These are phyloP conservation scores for Aegotheles bennettii DNA, from an alignment of 2,113 vertebrate species.

Conservation along the genomic window DNA sequence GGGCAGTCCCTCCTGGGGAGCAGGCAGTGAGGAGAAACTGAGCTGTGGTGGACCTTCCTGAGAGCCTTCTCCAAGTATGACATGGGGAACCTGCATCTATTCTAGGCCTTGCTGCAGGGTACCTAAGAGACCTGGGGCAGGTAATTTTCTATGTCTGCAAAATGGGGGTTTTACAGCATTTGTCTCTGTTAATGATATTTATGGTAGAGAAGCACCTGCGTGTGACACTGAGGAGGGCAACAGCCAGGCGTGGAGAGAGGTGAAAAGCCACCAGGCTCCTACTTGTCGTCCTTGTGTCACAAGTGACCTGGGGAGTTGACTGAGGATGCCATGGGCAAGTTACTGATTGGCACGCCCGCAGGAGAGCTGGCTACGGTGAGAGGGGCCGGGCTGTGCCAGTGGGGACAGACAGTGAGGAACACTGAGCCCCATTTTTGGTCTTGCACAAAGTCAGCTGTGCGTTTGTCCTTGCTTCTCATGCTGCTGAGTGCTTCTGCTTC, in stretches of 20 bases:
- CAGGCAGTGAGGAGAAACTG: not conserved
- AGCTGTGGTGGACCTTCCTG: not conserved
- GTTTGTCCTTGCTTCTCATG: rapidly evolving
- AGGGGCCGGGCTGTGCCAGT: rapidly evolving
- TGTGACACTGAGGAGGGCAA: not conserved
- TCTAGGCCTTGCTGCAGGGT: not conserved
- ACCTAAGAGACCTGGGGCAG: not conserved
- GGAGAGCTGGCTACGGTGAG: rapidly evolving
- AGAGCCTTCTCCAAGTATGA: rapidly evolving
- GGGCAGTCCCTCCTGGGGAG: not conserved
- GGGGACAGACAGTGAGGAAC: rapidly evolving
- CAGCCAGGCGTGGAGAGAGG: not conserved
- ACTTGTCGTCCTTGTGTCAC: not conserved
- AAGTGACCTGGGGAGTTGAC: not conserved
- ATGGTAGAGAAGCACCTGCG: not conserved
- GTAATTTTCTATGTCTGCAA: not conserved
- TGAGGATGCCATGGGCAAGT: not conserved
- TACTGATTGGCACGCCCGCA: rapidly evolving
- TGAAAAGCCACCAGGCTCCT: not conserved
- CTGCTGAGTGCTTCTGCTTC: not conserved
- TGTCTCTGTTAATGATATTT: not conserved
- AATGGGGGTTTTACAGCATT: not conserved
- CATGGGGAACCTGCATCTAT: not conserved
- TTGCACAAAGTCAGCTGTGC: not conserved
- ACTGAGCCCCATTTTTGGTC: too few relatives aligned